Evolutionary conservation across 2,113 vertebrate genomes (phyloP), one percentile per base, ranked within the genome.

Genomic region (Apus apus): DNA sequence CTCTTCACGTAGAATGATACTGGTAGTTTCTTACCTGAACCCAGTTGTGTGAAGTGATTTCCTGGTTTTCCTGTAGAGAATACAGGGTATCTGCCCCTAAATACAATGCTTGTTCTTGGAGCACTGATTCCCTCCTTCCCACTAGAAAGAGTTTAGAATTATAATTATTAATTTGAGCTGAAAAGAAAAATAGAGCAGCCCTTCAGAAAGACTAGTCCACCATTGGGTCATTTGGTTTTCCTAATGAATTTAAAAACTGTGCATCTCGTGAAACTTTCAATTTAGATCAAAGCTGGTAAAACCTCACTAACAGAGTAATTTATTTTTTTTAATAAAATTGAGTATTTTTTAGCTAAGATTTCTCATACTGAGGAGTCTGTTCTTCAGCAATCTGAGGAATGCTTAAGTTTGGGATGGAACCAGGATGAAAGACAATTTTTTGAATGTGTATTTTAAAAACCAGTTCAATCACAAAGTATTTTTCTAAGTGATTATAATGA

Each of bases 401-500:
- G 27, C 4, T 56, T 57, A 10, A 6, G 13, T 18, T 71, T 22
- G 20, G 6, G 26, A 20, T 19, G 17, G 27, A 45, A 60, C 2
- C 29, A 30, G 21, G 16, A 56, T 1, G 3, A 66, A 78, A 77
- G 26, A 5, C 4, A 32, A 21, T 4, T 15, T 34, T 46, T 45
- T 34, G 46, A 36, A 43, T 34, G 6, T 21, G 3, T 20, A 3
- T 85, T 50, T 48, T 34, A 38, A n/a, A 85, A 66, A 53, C 13
- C 0, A 0, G 2, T 58, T 89, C 5, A 26, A 8, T 23, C 34
- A n/a, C 29, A 65, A 29, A 57, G 46, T 13, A 7, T 19, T 72
- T 75, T 71, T 57, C 40, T 21, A 40, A 36, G 58, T 15, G 13
- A 26, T 61, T 81, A 16, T 16, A 32, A 1, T 30, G 45, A 46